Evolutionary conservation across 2,888 invertebrate species (phyloP), one percentile per base, ranked within the genome.

Genomic region (Isoperla grammatica): DNA sequence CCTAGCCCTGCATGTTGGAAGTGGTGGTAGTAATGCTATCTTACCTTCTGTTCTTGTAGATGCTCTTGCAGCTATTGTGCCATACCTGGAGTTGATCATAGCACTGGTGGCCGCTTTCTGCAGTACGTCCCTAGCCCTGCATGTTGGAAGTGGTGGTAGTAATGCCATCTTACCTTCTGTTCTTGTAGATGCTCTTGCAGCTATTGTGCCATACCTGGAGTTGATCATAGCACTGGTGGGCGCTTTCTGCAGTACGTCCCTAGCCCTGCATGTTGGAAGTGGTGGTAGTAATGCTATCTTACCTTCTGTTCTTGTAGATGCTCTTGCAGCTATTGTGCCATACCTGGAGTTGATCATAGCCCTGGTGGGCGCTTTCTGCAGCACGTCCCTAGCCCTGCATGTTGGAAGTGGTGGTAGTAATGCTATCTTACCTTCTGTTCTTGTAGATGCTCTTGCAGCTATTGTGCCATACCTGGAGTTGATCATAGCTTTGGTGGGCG

Each of bases 141-240:
- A n/a, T n/a, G n/a, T n/a, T n/a, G n/a, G n/a, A n/a, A n/a, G n/a
- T n/a, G n/a, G n/a, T n/a, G n/a, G n/a, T n/a, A n/a, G n/a, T 42
- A 3, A 6, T 42, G 15, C 13, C 42, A 42, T 42, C 15, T 42
- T 42, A 42, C 4, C n/a, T 6, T 11, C 48, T 62, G 45, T 76
- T 80, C 37, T 8, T 29, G 13, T 79, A 95, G 94, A 95, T 78
- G 74, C 84, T 8, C 75, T 95, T 65, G 95, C 95, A 0, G 90
- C 90, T 71, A 79, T 87, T 1, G 89, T 96, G 60, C 95, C 95
- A 0, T 82, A 90, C 67, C 76, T 96, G 63, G 87, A 87, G 2
- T 77, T 91, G 1, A 91, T 95, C 75, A 95, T 96, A 66, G 94
- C 95, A 0, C 74, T 96, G 63, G 90, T 96, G 22, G 96, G 96